Evolutionary conservation across 2,113 vertebrate genomes (phyloP).

Genomic region (Colinus virginianus): DNA sequence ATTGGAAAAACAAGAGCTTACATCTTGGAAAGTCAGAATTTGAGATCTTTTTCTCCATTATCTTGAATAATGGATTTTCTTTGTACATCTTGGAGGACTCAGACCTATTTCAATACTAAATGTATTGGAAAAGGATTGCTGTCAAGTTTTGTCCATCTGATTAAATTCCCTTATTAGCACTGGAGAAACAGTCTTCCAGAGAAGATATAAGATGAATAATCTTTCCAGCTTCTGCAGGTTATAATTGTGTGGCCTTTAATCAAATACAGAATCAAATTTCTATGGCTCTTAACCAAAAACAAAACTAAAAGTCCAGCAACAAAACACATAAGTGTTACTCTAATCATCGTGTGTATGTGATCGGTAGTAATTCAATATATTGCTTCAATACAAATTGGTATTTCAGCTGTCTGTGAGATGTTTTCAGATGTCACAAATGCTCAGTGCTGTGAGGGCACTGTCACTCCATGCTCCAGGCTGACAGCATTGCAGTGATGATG

Average conservation of each 20-base stretch:
- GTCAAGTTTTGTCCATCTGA: conserved; percentile 59
- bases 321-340: not conserved
- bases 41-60: not conserved
- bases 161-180: conserved; percentile 62
- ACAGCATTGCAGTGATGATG: not conserved
- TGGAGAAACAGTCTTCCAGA: conserved; percentile 9
- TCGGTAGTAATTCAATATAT: conserved; percentile 8
- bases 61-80: conserved; percentile 8
- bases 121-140: conserved; percentile 55
- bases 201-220: conserved; percentile 37
- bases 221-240: not conserved
- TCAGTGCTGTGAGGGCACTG: not conserved
- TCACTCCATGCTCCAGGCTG: not conserved
- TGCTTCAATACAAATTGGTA: not conserved
- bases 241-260: not conserved
- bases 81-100: not conserved
- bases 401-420: conserved; percentile 21
- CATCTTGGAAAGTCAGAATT: not conserved
- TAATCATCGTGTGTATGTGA: not conserved
- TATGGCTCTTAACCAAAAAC: not conserved
- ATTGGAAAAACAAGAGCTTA: not conserved
- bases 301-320: not conserved
- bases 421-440: not conserved
- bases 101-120: conserved; percentile 58
- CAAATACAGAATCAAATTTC: conserved; percentile 2